Base-by-base conservation (phyloP, 53 echinoderm and acorn worm genomes). In the Apostichopus leukothele region DNA sequence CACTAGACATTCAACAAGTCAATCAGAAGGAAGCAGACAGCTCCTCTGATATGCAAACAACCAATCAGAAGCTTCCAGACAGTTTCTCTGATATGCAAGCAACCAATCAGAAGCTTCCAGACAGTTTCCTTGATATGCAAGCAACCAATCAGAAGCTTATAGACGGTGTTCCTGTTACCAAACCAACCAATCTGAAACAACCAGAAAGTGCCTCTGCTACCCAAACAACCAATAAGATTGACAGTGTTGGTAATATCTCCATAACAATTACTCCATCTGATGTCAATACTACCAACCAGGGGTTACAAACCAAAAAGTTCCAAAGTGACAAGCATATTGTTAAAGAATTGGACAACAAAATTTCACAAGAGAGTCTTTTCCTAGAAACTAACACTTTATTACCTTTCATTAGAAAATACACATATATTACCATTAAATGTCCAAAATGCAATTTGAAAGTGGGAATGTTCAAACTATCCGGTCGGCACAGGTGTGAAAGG, bases 391-490 rank as follows among this genome's bases (percentile, higher is more conserved):
- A 19, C 19, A 59, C 19, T 54, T 57, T 81, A 5, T 16, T 81
- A 59, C 59, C 60, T 54, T 23, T 81, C 2, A 21, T 81, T 21
- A 81, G 81, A 81, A 81, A 81, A 12, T 81, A 59, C 19, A 55
- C 59, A 51, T 55, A 53, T 22, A 23, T 81, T 55, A 22, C 21
- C 19, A 55, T 55, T 16, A 18, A 81, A 16, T 81, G 81, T 59
- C 81, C 81, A 9, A 54, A 59, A 5, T 81, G 81, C 55, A 20
- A 57, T 20, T 21, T 81, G 22, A 81, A 81, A 21, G n/a, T 81
- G 54, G 20, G 59, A 18, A n/a, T 21, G 21, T 55, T 81, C 55
- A 19, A 81, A 3, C 20, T 81, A 59, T 21, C 54, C 6, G 59
- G 55, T 59, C 20, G 7, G 9, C 81, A 81, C n/a, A 54, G n/a